Base-by-base conservation (phyloP, 2,113 vertebrate species). In the Oenanthe oenanthe region DNA sequence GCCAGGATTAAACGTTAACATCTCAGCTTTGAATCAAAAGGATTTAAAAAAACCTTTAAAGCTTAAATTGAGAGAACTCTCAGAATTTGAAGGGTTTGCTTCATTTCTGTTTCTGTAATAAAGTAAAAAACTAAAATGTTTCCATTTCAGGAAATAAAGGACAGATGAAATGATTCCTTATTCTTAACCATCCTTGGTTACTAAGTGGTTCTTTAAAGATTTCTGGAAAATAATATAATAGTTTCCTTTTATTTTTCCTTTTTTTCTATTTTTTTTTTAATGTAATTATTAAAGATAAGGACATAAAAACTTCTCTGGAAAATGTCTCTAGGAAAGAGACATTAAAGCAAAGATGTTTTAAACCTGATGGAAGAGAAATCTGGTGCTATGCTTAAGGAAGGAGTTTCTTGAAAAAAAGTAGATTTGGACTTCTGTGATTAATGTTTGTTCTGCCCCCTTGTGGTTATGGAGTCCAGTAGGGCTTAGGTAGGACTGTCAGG, bases 401-500 rank as follows among this genome's bases (percentile, higher is more conserved):
- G 9, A 31, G 7, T 40, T 45, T 42, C 62, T 60, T 72, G 17
- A 92, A 74, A 71, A 32, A 61, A 95, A 76, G 38, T 22, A 81
- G 45, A 61, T 43, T 47, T 85, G 42, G 17, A 54, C 84, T 85
- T 80, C 78, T 66, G 58, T 93, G 74, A 92, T 94, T 94, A 91
- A 86, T 75, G 78, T 96, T 92, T 93, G 45, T 88, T 97, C 92
- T 96, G 96, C 95, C 94, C 94, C 91, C 96, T 97, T 93, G 95
- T 96, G 96, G 94, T 87, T 50, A 43, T 62, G 63, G 42, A 94
- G 26, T 76, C 84, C 87, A 32, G 47, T 43, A 91, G 81, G 92
- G 66, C 9, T 85, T 11, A 88, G 36, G 26, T 42, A 47, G 38
- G n/a, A 26, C 26, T 60, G 17, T 8, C 36, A 32, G 13, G 34